Percentiles rank a stretch among this genome's conserved stretches.
phyloP scores from a whole-genome alignment of 2,113 vertebrate species.

The Condylura cristata region DNA sequence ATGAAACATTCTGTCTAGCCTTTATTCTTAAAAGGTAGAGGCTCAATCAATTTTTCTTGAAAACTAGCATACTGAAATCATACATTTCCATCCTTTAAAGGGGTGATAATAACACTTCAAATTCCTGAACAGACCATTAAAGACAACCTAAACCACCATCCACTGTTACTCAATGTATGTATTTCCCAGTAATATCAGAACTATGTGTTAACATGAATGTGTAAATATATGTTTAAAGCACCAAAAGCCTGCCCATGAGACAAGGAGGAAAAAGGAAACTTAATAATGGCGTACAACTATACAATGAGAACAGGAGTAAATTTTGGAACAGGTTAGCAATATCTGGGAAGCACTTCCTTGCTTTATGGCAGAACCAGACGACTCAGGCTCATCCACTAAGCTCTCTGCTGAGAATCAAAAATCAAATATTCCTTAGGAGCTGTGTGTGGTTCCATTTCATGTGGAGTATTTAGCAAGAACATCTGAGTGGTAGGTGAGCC shows the following conservation, averaged over 20 bases:
- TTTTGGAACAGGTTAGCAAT: not conserved
- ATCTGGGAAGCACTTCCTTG: not conserved
- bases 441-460: not conserved
- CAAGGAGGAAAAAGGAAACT: not conserved
- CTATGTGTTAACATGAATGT: not conserved
- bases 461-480: not conserved
- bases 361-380: not conserved
- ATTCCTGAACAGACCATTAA: not conserved
- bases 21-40: constrained; percentile 17
- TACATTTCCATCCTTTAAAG: not conserved
- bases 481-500: not conserved
- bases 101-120: not conserved
- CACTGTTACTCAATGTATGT: not conserved
- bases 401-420: not conserved
- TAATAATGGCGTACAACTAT: not conserved
- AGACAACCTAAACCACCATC: not conserved
- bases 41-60: constrained; percentile 22
- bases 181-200: not conserved
- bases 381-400: not conserved
- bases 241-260: not conserved
- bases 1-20: constrained; percentile 9
- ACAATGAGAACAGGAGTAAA: not conserved
- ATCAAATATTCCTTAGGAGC: not conserved
- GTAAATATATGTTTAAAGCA: not conserved
- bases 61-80: constrained; percentile 11